A percentile compares a stretch with the other conserved stretches of the same genome.
These are phyloP conservation scores for Theristicus caerulescens DNA, from an alignment of 2,113 vertebrate genomes.

Conservation along the genomic window DNA sequence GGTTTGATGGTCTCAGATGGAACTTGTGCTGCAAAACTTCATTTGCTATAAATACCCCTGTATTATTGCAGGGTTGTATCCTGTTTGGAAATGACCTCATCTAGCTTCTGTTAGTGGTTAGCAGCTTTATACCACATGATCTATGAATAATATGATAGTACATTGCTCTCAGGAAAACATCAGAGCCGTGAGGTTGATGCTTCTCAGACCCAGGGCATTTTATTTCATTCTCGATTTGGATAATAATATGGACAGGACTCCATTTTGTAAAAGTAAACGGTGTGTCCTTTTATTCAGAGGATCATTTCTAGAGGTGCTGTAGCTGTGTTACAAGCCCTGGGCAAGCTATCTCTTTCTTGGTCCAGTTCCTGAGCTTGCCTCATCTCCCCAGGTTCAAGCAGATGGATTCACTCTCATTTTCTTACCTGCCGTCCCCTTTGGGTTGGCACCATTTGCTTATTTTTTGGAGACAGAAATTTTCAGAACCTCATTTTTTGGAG, in stretches of 20 bases:
- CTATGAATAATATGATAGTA: background rate
- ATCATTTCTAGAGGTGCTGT: background rate
- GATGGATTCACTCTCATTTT: background rate
- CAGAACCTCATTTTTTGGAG: background rate
- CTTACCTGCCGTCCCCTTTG: background rate
- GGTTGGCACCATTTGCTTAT: background rate
- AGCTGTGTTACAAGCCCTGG: background rate
- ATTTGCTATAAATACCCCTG: slow-evolving; percentile 73
- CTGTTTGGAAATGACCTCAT: slow-evolving; percentile 80
- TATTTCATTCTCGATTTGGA: background rate
- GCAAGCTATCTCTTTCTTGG: background rate
- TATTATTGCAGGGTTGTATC: slow-evolving; percentile 68
- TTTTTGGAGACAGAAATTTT: background rate
- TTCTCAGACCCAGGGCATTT: background rate
- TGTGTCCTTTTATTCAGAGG: background rate
- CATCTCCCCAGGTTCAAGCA: background rate
- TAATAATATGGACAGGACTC: background rate
- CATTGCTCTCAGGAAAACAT: background rate
- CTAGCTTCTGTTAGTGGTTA: slow-evolving; percentile 68
- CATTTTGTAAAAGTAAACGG: background rate
- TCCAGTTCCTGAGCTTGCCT: background rate
- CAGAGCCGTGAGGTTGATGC: background rate
- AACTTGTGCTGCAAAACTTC: background rate
- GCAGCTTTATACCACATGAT: slow-evolving; percentile 21
- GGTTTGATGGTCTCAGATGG: background rate